Evolutionary conservation across 2,113 vertebrate genomes (phyloP).

Genomic region (Phycodurus eques): DNA sequence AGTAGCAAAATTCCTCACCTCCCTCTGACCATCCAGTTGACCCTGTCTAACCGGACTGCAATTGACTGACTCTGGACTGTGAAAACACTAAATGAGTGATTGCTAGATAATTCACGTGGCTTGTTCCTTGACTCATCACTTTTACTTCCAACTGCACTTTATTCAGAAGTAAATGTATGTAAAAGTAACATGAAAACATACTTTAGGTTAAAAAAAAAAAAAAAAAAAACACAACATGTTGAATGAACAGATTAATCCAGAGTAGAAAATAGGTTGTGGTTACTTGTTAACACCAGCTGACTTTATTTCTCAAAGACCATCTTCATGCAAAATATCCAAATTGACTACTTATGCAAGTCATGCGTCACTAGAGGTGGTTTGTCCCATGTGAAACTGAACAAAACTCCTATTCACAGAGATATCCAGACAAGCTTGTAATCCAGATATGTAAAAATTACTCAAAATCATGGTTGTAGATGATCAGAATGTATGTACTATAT

Average conservation of each 20-base stretch:
- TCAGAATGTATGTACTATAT: background rate
- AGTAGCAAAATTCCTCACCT: conserved; percentile 31
- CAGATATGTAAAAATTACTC: conserved; percentile 9
- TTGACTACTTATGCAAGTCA: background rate
- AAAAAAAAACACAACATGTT: background rate
- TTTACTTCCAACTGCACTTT: background rate
- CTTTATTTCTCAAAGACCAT: background rate
- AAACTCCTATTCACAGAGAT: conserved; percentile 14
- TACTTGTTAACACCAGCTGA: background rate
- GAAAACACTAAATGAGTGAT: conserved; percentile 7
- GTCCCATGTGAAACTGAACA: background rate
- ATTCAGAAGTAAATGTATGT: background rate
- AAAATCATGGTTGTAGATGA: background rate
- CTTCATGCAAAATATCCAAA: conserved; percentile 1
- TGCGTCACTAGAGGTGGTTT: background rate
- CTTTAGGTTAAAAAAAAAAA: no score
- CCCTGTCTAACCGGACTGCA: conserved; percentile 7
- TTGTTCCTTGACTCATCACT: background rate
- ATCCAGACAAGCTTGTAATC: background rate
- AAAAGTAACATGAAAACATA: background rate
- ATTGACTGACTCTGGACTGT: background rate
- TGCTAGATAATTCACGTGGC: background rate
- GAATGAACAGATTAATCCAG: background rate
- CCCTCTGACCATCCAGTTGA: conserved; percentile 5
- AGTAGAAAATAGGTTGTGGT: background rate